These are phyloP conservation scores for Agonopterix heracliana DNA, from an alignment of 2,888 invertebrate species.

Conservation along the genomic window DNA sequence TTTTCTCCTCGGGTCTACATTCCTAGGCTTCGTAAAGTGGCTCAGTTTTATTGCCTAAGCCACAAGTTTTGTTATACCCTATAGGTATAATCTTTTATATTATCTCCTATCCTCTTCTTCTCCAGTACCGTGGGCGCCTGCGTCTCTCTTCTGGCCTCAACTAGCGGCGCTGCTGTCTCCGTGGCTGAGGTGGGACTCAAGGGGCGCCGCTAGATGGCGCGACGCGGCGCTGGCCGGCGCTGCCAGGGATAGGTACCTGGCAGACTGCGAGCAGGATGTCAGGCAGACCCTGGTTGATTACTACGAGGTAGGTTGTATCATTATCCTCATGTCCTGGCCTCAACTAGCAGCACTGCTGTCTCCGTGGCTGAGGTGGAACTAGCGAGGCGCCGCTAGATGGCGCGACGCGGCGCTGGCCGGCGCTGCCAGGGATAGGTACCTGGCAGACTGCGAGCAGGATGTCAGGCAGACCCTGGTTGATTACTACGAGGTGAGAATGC, in stretches of 20 bases:
- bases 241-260: conserved; percentile 78
- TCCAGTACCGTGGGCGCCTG: conserved; percentile 82
- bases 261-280: conserved; percentile 62
- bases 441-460: conserved; percentile 59
- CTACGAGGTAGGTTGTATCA: conserved; percentile 66
- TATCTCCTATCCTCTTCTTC: too few species aligned
- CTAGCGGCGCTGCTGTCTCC: conserved; percentile 79
- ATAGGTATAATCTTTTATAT: too few species aligned
- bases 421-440: conserved; percentile 79
- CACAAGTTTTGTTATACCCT: too few species aligned
- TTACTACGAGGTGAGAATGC: conserved; percentile 74
- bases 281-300: conserved; percentile 74
- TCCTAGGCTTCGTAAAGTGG: too few species aligned
- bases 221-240: conserved; percentile 77
- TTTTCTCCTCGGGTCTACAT: too few species aligned
- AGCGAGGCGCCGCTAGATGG: conserved; percentile 80
- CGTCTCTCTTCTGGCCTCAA: conserved; percentile 81
- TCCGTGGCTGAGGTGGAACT: conserved; percentile 81
- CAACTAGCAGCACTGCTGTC: conserved; percentile 79
- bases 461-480: conserved; percentile 71
- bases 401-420: conserved; percentile 75
- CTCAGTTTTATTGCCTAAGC: too few species aligned
- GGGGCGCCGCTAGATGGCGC: conserved; percentile 80
- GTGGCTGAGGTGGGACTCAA: conserved; percentile 80
- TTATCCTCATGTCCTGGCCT: conserved; percentile 72